Conservation (phyloP, 2,888 invertebrate species). For the Hemistola chrysoprasaria region DNA sequence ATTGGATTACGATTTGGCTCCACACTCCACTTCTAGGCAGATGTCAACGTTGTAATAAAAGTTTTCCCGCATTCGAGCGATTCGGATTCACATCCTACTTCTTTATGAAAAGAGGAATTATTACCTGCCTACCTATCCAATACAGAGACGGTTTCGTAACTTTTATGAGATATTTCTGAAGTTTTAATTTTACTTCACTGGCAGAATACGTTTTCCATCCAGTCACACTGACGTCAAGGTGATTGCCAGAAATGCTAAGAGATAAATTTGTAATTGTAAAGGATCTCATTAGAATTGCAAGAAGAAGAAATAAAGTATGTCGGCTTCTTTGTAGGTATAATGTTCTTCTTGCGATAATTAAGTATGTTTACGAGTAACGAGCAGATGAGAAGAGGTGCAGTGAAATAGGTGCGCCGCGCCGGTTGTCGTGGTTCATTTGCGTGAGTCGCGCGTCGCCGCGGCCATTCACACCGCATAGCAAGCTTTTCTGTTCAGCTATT, state of each 20-base stretch:
- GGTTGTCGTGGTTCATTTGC: slow-evolving; percentile 63
- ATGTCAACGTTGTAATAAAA: slow-evolving; percentile 58
- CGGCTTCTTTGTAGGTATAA: slow-evolving; percentile 3
- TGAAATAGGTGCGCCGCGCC: slow-evolving; percentile 33
- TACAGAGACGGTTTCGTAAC: slow-evolving; percentile 18
- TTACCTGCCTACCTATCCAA: slow-evolving; percentile 22
- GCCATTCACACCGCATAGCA: slow-evolving; percentile 62
- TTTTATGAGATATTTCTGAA: slow-evolving; percentile 12
- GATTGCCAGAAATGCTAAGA: no score
- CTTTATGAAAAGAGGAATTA: slow-evolving; percentile 25
- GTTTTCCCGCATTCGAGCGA: slow-evolving; percentile 41
- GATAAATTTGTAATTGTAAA: no score
- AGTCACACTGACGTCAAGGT: no score
- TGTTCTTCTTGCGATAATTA: slow-evolving; percentile 50
- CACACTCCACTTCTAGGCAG: slow-evolving; percentile 38
- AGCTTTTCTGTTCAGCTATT: slow-evolving; percentile 5
- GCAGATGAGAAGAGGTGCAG: slow-evolving; percentile 1
- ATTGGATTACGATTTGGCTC: slow-evolving; percentile 32
- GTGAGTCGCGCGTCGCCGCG: slow-evolving; percentile 69
- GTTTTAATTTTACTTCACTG: slow-evolving; percentile 2
- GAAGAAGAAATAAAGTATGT: no score
- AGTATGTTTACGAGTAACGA: slow-evolving; percentile 16
- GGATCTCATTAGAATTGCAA: no score
- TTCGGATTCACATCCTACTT: slow-evolving; percentile 32
- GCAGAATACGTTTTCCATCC: no score